Evolutionary conservation across 1,140 invertebrate species (phyloP), one percentile per base, ranked within the genome.

Genomic region (Ceratina japonica): DNA sequence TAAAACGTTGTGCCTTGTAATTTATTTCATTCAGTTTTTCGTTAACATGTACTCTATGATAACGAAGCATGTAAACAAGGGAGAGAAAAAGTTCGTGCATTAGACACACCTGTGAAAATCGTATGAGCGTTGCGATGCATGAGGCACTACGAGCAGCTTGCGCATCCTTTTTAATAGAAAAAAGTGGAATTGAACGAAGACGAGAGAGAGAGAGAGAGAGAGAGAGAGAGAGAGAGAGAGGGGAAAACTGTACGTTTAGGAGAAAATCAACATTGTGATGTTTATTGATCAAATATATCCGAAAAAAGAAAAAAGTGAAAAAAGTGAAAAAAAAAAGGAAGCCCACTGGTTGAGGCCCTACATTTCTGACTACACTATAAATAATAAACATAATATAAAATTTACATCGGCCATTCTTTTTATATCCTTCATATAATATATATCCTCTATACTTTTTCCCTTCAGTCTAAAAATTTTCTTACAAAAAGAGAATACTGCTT

Each of bases 341-440:
- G 89, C 90, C 89, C 88, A 91, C 90, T 91, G 90, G 90, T 91
- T 91, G 90, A 82, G 90, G 88, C 87, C 85, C 78, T 78, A 89
- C 85, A 90, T 90, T 90, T 90, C 87, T 86, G 86, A 90, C 82
- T 90, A 89, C 89, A 90, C 76, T 90, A 90, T 86, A 85, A 90
- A 87, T 90, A 90, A 91, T 90, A 91, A 90, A 90, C 83, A 88
- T 85, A 89, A 90, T 91, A 88, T 91, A 90, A 90, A 91, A 91
- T 90, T 90, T 88, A 90, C 69, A 71, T 20, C 1, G 22, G 2
- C 7, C 1, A 31, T 2, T 37, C 2, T 18, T 8, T 51, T 22
- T 20, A 10, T 3, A 20, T 74, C 15, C 22, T 44, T 0, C 54
- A 7, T 59, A 2, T 18, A 13, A n/a, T 56, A 44, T 44, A n/a